Evolutionary conservation across 1,140 invertebrate species (phyloP).

Genomic region (Thereuonema tuberculata): DNA sequence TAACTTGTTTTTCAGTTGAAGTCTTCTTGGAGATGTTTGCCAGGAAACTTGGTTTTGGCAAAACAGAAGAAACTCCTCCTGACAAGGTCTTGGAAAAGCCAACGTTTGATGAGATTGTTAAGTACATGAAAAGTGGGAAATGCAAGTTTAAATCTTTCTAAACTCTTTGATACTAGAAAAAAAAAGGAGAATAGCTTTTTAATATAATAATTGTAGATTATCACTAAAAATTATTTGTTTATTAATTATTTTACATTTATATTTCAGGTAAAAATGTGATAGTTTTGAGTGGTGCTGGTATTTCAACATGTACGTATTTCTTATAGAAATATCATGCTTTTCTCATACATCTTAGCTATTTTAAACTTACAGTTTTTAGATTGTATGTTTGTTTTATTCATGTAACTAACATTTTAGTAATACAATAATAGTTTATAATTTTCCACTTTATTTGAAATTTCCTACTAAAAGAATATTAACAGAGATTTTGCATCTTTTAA

Average conservation of each 20-base stretch:
- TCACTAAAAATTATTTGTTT: background rate
- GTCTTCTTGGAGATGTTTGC: slow-evolving; percentile 1
- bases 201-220: background rate
- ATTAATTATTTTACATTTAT: background rate
- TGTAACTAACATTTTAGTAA: too few species aligned
- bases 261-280: slow-evolving; percentile 50
- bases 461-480: too few species aligned
- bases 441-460: too few species aligned
- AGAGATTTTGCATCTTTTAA: too few species aligned
- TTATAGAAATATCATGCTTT: too few species aligned
- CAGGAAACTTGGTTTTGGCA: background rate
- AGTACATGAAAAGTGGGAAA: slow-evolving; percentile 54
- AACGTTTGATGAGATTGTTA: slow-evolving; percentile 49
- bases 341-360: too few species aligned
- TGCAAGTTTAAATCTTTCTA: slow-evolving; percentile 39
- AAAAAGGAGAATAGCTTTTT: too few species aligned
- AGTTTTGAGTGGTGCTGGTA: slow-evolving; percentile 85
- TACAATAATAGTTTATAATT: too few species aligned
- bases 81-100: slow-evolving; percentile 37
- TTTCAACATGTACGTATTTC: slow-evolving; percentile 69
- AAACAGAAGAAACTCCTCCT: background rate
- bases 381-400: too few species aligned
- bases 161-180: background rate
- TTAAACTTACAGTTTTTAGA: too few species aligned
- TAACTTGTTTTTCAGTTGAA: slow-evolving; percentile 1